Evolutionary conservation across 2,113 vertebrate species (phyloP).

Genomic region (Maccullochella peelii): DNA sequence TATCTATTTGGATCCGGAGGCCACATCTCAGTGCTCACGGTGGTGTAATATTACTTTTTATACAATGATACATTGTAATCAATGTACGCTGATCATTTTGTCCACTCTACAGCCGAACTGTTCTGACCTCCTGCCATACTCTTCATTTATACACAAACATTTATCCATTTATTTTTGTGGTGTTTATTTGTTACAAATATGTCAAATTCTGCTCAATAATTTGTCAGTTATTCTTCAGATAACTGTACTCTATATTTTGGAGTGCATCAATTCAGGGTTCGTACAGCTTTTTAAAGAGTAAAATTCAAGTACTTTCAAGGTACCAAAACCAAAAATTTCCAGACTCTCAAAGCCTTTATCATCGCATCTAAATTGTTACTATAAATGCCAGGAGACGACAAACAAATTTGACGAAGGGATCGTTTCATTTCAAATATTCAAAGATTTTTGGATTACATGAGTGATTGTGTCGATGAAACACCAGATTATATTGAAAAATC

Average conservation of each 20-base stretch:
- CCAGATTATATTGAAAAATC: too few relatives aligned
- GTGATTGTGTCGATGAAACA: too few relatives aligned
- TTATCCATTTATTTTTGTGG: too few relatives aligned
- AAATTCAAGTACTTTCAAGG: too few relatives aligned
- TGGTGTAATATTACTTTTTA: not conserved
- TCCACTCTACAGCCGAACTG: not conserved
- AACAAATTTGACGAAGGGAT: too few relatives aligned
- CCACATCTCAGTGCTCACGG: not conserved
- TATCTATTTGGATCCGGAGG: not conserved
- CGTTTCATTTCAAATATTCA: too few relatives aligned
- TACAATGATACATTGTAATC: not conserved
- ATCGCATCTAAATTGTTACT: too few relatives aligned
- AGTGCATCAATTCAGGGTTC: not conserved
- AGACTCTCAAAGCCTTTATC: too few relatives aligned
- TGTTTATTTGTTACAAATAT: not conserved
- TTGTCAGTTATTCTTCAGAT: not conserved
- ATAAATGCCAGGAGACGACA: too few relatives aligned
- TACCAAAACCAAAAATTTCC: too few relatives aligned
- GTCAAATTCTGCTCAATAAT: not conserved
- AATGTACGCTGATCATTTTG: not conserved
- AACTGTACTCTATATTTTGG: not conserved
- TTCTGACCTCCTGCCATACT: not conserved
- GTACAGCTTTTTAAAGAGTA: too few relatives aligned
- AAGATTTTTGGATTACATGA: too few relatives aligned
- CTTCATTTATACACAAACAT: not conserved